Conservation (phyloP, 1,140 invertebrate genomes). For the Cataglyphis hispanica region DNA sequence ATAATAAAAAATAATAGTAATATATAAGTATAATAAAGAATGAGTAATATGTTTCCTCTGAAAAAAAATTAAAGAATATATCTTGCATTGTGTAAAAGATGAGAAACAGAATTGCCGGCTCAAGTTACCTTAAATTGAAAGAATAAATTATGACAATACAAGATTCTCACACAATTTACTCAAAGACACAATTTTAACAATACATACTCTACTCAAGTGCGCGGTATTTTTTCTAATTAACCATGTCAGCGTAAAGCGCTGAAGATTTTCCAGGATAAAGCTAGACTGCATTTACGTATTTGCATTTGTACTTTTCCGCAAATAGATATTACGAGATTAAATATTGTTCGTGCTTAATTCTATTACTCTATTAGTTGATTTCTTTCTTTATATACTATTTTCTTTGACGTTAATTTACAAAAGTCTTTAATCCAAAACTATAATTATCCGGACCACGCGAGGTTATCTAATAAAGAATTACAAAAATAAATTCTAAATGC, state of each 20-base stretch:
- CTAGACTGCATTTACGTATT: not conserved
- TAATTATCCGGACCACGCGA: not conserved
- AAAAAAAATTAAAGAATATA: no score
- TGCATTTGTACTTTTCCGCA: not conserved
- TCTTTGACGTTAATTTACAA: not conserved
- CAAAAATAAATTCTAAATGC: slow-evolving; percentile 9
- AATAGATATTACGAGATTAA: not conserved
- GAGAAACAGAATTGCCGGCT: not conserved
- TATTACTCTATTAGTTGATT: not conserved
- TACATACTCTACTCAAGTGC: not conserved
- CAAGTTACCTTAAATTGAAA: not conserved
- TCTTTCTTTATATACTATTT: not conserved
- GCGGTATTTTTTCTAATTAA: not conserved
- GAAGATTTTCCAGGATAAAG: not conserved
- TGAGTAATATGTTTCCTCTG: no score
- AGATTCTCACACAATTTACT: not conserved
- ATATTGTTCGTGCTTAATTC: not conserved
- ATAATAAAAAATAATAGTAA: no score
- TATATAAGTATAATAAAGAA: no score
- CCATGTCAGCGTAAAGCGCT: not conserved
- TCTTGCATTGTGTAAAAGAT: no score
- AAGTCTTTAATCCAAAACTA: not conserved
- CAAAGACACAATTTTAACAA: not conserved
- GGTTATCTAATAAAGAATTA: not conserved
- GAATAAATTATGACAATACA: not conserved